Percentiles rank a stretch among this genome's conserved stretches.
Evolutionary conservation across 2,113 vertebrate species (phyloP).

Genomic region (Pachypanchax playfairii): DNA sequence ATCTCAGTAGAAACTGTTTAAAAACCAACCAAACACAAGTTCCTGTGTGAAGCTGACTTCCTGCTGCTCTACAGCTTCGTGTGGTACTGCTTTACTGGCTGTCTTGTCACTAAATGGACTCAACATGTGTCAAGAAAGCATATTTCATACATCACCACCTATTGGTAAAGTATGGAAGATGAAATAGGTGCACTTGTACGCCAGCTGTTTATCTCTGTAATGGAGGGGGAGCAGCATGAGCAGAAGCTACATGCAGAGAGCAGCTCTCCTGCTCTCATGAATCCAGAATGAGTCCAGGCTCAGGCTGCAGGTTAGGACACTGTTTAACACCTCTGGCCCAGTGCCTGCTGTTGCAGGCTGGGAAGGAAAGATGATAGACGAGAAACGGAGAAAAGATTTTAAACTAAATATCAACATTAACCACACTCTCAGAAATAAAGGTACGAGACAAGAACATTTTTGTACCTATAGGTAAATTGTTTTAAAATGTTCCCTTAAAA

Average conservation of each 20-base stretch:
- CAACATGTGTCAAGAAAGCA: conserved; percentile 18
- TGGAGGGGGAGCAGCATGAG: conserved; percentile 48
- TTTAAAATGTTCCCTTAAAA: too few species aligned
- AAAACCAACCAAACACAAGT: too few species aligned
- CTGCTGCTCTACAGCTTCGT: too few species aligned
- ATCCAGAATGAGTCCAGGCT: conserved; percentile 69
- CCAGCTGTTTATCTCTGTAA: conserved; percentile 70
- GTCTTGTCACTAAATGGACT: conserved; percentile 30
- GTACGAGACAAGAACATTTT: too few species aligned
- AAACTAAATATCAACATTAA: conserved; percentile 13
- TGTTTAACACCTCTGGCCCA: conserved; percentile 65
- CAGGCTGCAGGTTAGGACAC: conserved; percentile 66
- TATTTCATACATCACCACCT: conserved; percentile 47
- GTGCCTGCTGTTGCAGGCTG: conserved; percentile 33
- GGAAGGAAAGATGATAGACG: conserved; percentile 12
- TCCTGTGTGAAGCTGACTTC: too few species aligned
- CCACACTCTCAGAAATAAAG: too few species aligned
- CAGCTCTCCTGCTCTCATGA: conserved; percentile 69
- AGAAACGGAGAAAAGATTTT: conserved; percentile 24
- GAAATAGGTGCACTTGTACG: conserved; percentile 39
- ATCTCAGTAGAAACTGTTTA: too few species aligned
- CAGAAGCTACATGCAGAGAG: conserved; percentile 39
- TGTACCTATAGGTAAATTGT: too few species aligned
- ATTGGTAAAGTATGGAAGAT: conserved; percentile 42
- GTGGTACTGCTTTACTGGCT: background rate